A percentile compares a stretch with the other conserved stretches of the same genome.
Conservation (phyloP, 2,797 vertebrate species). For the Rhyacichthys aspro region DNA sequence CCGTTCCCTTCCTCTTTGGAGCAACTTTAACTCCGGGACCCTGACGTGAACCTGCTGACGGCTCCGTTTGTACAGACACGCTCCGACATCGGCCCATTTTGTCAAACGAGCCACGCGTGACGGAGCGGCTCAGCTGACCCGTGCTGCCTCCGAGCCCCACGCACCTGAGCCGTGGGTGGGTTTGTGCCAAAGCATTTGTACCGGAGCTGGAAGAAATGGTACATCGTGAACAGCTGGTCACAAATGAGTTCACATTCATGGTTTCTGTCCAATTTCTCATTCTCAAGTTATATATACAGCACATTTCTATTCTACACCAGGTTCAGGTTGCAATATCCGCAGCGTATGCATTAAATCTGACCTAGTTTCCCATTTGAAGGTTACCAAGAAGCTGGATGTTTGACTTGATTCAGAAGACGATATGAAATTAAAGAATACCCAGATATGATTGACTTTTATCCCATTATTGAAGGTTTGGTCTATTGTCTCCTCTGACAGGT, state of each 20-base stretch:
- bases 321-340: no score
- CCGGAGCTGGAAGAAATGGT: not conserved
- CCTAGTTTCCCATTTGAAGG: no score
- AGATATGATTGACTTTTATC: no score
- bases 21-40: not conserved
- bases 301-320: no score
- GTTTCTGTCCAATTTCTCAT: not conserved
- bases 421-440: no score
- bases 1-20: not conserved
- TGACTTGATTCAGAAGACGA: no score
- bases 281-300: not conserved
- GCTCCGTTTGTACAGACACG: conserved; percentile 4
- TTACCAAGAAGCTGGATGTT: no score
- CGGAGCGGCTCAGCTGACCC: conserved; percentile 24
- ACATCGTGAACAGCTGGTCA: conserved; percentile 3
- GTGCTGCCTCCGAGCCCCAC: conserved; percentile 22
- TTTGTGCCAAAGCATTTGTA: not conserved
- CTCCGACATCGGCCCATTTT: conserved; percentile 31
- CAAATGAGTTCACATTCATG: not conserved
- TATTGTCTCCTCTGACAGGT: no score
- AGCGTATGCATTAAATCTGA: no score
- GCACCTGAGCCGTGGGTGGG: conserved; percentile 35
- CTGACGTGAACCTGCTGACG: conserved; percentile 3
- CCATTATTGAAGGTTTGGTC: no score
- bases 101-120: conserved; percentile 29